phyloP scores from a whole-genome alignment of 2,888 invertebrate genomes.

The Molorchus minor region DNA sequence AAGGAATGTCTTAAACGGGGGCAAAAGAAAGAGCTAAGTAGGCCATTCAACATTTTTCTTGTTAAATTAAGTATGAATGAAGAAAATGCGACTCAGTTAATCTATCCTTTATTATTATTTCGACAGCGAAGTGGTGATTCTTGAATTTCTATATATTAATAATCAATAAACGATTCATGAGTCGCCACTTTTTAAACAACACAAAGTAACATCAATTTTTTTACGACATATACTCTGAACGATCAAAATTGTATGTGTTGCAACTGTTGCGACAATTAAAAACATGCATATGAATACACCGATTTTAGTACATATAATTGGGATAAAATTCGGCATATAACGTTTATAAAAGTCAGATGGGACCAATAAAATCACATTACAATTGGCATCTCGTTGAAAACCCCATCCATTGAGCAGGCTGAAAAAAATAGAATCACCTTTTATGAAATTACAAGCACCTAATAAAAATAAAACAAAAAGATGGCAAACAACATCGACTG shows the following conservation, averaged over 20 bases:
- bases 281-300: no score
- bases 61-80: no score
- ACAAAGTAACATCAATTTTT: neutral
- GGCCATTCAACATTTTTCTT: no score
- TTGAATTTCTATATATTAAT: neutral
- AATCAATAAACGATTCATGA: neutral
- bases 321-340: neutral
- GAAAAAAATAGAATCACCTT: conserved; percentile 19
- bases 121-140: neutral
- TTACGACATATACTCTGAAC: neutral
- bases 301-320: conserved; percentile 1
- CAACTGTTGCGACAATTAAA: no score
- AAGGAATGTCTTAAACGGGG: no score
- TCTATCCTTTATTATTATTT: no score
- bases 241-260: no score
- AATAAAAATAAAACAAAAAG: conserved; percentile 4
- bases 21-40: no score
- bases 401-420: conserved; percentile 19
- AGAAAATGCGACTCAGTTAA: neutral
- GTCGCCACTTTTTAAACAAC: neutral
- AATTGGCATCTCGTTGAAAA: conserved; percentile 4
- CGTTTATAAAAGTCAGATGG: conserved; percentile 1
- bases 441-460: neutral
- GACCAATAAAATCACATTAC: conserved; percentile 10
- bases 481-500: conserved; percentile 8